A percentile compares a stretch with the other conserved stretches of the same genome.
Conservation (phyloP, 2,797 vertebrate genomes). For the Acanthurus lineatus region DNA sequence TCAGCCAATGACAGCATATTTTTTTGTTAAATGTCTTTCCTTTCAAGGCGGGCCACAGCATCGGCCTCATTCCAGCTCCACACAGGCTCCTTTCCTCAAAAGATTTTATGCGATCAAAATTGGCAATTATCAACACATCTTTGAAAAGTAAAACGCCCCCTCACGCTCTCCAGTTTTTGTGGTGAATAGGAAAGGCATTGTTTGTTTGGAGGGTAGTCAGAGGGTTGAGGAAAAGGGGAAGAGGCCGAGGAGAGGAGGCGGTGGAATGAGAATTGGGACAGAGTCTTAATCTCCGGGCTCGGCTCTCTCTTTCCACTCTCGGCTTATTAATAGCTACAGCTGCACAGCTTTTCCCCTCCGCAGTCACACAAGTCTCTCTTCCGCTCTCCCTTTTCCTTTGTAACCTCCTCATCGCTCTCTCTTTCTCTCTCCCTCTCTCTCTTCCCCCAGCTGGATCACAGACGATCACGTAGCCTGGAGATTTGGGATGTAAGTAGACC, state of each 20-base stretch:
- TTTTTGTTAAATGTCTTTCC: slow-evolving; percentile 50
- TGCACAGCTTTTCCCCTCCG: slow-evolving; percentile 76
- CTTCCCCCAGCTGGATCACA: slow-evolving; percentile 88
- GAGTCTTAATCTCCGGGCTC: slow-evolving; percentile 81
- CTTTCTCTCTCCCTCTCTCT: slow-evolving; percentile 55
- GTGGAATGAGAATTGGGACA: slow-evolving; percentile 82
- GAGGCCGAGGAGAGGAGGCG: slow-evolving; percentile 70
- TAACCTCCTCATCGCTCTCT: slow-evolving; percentile 70
- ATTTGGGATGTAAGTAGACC: slow-evolving; percentile 91
- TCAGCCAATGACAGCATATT: slow-evolving; percentile 24
- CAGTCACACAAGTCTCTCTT: slow-evolving; percentile 78
- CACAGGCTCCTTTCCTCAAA: slow-evolving; percentile 31
- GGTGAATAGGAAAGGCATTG: slow-evolving; percentile 58
- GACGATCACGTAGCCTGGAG: slow-evolving; percentile 90
- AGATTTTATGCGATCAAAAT: slow-evolving; percentile 73
- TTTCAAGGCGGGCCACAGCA: slow-evolving; percentile 41
- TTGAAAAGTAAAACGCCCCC: slow-evolving; percentile 54
- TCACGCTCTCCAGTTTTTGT: slow-evolving; percentile 20
- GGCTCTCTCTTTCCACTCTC: slow-evolving; percentile 78
- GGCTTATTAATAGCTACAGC: slow-evolving; percentile 85
- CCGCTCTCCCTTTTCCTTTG: slow-evolving; percentile 73
- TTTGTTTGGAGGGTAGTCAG: slow-evolving; percentile 72
- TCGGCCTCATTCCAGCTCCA: slow-evolving; percentile 55
- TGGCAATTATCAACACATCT: slow-evolving; percentile 82
- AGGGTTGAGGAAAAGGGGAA: slow-evolving; percentile 58